Evolutionary conservation across 2,888 invertebrate genomes (phyloP), one percentile per base, ranked within the genome.

Genomic region (Tetragonula carbonaria): DNA sequence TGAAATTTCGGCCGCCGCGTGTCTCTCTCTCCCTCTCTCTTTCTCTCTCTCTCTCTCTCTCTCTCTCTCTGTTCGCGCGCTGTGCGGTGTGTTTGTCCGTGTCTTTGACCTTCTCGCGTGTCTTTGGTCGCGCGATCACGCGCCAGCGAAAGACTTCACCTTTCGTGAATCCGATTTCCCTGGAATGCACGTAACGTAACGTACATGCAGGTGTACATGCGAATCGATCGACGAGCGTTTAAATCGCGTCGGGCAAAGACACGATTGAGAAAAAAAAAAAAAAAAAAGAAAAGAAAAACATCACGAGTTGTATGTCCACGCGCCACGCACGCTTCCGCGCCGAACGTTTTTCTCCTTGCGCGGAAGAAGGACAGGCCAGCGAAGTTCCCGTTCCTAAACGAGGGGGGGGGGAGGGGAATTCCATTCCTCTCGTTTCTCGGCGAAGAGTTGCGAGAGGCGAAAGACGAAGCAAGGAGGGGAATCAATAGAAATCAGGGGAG

Each of bases 401-500:
- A 1, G 28, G 28, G 28, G 28, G 28, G 28, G 28, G 28, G 28
- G 28, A 28, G 33, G 2, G 33, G 73, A 70, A 59, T 14, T 59
- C 59, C 18, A 53, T 33, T 33, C 14, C 50, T 51, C 68, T 50
- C 28, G 0, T 28, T 28, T 28, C 28, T 28, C 28, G 28, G 28
- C 66, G 68, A 53, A 73, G 13, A 38, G 45, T 45, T 45, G 45
- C 45, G 8, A 45, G 45, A 45, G 38, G 38, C 8, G 55, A 59
- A 33, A 11, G 57, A 23, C 66, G 74, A 45, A 33, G 50, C 65
- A 86, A 84, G 84, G 74, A 66, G 83, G 74, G 70, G 78, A 83
- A 75, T 80, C 85, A 80, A 86, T 87, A 86, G 87, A 83, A 86
- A 87, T 87, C 88, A 87, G 82, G 91, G 88, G 88, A 91, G 92